These are phyloP conservation scores for Eupelmus urozonus DNA, from an alignment of 2,888 invertebrate species.

Conservation along the genomic window DNA sequence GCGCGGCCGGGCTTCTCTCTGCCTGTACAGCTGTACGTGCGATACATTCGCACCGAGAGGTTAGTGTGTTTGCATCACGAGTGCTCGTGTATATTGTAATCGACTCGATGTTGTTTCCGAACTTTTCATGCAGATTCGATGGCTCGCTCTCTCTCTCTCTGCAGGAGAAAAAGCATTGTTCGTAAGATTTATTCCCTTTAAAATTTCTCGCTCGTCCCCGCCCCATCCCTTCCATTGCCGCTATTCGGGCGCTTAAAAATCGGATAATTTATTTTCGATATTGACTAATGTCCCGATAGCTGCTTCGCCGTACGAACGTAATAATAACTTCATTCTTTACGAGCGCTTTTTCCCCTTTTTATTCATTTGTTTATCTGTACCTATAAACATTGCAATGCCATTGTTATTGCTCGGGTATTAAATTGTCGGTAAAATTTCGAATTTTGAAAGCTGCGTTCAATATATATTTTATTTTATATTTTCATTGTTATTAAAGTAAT, in stretches of 20 bases:
- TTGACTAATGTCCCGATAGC: background rate
- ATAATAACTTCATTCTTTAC: background rate
- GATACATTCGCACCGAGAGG: background rate
- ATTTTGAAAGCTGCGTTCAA: too few relatives aligned
- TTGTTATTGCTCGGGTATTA: too few relatives aligned
- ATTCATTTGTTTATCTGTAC: too few relatives aligned
- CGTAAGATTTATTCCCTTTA: conserved; percentile 17
- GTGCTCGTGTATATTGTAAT: conserved; percentile 13
- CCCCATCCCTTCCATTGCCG: background rate
- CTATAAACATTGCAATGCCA: too few relatives aligned
- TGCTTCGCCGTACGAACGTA: background rate
- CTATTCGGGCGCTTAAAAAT: background rate
- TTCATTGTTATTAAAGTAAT: too few relatives aligned
- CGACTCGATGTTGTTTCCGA: conserved; percentile 5
- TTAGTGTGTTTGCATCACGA: conserved; percentile 30
- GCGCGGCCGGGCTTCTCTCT: background rate
- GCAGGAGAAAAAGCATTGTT: background rate
- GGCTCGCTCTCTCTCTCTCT: background rate
- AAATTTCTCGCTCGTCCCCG: too few relatives aligned
- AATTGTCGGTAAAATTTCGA: too few relatives aligned
- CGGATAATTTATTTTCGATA: background rate
- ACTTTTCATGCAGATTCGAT: conserved; percentile 42
- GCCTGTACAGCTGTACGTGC: background rate
- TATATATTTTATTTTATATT: background rate
- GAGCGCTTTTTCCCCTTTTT: background rate